Percentiles rank a stretch among this genome's conserved stretches.
Evolutionary conservation across 2,888 invertebrate genomes (phyloP).

Genomic region (Poecilobothrus nobilitatus): DNA sequence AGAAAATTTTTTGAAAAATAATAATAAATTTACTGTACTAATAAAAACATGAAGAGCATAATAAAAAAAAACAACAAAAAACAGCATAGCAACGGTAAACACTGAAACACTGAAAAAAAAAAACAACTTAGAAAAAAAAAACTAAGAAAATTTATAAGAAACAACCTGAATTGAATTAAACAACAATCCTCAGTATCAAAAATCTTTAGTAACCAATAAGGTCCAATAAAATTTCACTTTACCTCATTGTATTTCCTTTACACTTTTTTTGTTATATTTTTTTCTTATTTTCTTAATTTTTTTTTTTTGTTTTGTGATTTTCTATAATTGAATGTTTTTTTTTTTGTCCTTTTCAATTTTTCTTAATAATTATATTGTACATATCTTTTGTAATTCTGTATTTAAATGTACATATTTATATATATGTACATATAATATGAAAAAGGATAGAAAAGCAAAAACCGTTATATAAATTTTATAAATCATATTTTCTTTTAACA

Average conservation of each 20-base stretch:
- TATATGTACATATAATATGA: too few relatives aligned
- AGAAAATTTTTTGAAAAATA: too few relatives aligned
- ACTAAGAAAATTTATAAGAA: background rate
- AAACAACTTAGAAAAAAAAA: background rate
- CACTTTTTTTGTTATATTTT: background rate
- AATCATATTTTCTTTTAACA: too few relatives aligned
- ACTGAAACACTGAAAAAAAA: background rate
- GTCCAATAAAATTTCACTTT: slow-evolving; percentile 4
- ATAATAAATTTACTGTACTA: too few relatives aligned
- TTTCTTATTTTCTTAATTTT: background rate
- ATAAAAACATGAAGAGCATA: too few relatives aligned
- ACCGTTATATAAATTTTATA: too few relatives aligned
- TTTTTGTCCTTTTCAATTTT: background rate
- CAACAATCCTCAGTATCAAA: background rate
- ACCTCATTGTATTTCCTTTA: background rate
- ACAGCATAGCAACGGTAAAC: background rate
- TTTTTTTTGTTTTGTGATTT: background rate
- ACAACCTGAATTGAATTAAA: background rate
- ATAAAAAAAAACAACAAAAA: background rate
- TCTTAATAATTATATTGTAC: too few relatives aligned
- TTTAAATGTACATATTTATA: too few relatives aligned
- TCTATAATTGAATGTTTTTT: background rate
- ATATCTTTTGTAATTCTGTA: too few relatives aligned
- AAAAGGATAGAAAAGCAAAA: too few relatives aligned
- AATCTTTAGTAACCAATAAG: background rate